phyloP scores from a whole-genome alignment of 2,113 vertebrate species.

The Noctilio leporinus region DNA sequence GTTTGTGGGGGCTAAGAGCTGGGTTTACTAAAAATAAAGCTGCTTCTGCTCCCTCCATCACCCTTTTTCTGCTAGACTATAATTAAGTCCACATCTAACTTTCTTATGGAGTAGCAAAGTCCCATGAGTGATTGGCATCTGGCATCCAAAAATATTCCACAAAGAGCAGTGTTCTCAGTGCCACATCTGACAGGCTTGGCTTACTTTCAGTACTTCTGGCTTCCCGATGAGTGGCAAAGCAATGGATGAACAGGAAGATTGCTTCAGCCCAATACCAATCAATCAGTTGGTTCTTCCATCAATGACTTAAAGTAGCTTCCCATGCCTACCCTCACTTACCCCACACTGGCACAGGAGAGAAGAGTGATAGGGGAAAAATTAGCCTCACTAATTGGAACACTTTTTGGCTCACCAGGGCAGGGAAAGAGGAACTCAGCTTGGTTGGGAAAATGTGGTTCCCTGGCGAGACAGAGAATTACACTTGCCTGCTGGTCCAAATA shows the following conservation, averaged over 20 bases:
- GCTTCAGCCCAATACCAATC: conserved; percentile 54
- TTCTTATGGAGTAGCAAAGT: conserved; percentile 57
- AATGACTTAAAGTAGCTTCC: conserved; percentile 57
- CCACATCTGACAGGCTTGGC: conserved; percentile 57
- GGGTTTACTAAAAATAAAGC: conserved; percentile 64
- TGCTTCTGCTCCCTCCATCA: conserved; percentile 15
- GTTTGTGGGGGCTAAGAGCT: conserved; percentile 29
- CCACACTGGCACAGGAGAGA: conserved; percentile 22
- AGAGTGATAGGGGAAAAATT: conserved; percentile 25
- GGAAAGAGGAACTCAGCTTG: not conserved
- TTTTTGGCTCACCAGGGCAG: not conserved
- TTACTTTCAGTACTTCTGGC: conserved; percentile 40
- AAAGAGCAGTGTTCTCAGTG: conserved; percentile 48
- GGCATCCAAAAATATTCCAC: conserved; percentile 64
- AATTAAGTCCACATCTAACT: conserved; percentile 67
- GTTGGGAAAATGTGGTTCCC: conserved; percentile 8
- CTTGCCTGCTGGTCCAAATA: conserved; percentile 48
- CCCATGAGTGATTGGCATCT: conserved; percentile 68
- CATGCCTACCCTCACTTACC: conserved; percentile 55
- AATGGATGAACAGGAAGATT: conserved; percentile 67
- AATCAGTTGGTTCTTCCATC: conserved; percentile 65
- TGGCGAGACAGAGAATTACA: conserved; percentile 19
- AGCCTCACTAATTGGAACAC: conserved; percentile 50
- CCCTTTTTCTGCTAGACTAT: conserved; percentile 42
- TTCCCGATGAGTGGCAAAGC: conserved; percentile 51